Evolutionary conservation across 2,888 invertebrate genomes (phyloP).

Genomic region (Pammene fasciana): DNA sequence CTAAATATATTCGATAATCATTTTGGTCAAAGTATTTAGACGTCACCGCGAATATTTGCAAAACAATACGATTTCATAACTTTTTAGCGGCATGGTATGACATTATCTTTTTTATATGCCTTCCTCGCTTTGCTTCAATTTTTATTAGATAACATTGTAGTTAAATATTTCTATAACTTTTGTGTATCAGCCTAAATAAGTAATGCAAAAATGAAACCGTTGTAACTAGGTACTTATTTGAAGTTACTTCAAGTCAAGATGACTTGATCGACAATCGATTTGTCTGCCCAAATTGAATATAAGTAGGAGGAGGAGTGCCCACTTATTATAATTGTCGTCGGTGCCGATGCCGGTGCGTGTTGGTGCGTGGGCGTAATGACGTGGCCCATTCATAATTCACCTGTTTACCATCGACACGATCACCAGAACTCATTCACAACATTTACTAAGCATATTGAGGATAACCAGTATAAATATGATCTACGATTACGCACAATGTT

Average conservation of each 20-base stretch:
- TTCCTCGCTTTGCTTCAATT: no score
- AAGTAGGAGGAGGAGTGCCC: slow-evolving; percentile 42
- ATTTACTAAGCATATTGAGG: background rate
- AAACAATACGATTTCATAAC: no score
- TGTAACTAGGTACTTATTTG: slow-evolving; percentile 22
- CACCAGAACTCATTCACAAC: slow-evolving; percentile 43
- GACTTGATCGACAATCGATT: slow-evolving; percentile 39
- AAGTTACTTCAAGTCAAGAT: slow-evolving; percentile 35
- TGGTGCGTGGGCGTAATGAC: slow-evolving; percentile 56
- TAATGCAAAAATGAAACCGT: background rate
- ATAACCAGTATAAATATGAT: slow-evolving; percentile 5
- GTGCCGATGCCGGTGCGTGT: slow-evolving; percentile 36
- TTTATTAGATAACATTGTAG: no score
- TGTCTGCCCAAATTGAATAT: slow-evolving; percentile 37
- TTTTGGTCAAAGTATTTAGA: no score
- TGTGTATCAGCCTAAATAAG: background rate
- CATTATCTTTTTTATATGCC: no score
- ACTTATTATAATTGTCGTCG: slow-evolving; percentile 41
- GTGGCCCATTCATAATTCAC: slow-evolving; percentile 74
- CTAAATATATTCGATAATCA: no score
- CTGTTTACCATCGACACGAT: slow-evolving; percentile 53
- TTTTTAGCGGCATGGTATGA: no score
- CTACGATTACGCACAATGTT: background rate
- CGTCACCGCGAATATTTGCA: no score
- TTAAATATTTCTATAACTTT: no score